These are phyloP conservation scores for Seriola rivoliana DNA, from an alignment of 2,113 vertebrate genomes.

Conservation along the genomic window DNA sequence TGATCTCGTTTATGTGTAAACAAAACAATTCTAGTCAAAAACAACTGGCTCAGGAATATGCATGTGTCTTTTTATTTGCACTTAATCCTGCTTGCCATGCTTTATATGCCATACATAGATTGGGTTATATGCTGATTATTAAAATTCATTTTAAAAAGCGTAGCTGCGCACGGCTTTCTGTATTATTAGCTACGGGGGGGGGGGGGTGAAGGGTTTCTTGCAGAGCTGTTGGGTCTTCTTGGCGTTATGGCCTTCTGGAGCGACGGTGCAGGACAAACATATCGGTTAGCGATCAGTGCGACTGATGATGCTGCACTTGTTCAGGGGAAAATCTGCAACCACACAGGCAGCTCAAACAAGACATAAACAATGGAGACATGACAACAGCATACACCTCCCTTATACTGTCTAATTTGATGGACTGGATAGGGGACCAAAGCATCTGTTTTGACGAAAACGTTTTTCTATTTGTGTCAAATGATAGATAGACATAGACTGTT, in stretches of 20 bases:
- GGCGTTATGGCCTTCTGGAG: slow-evolving; percentile 8
- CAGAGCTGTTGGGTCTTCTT: not conserved
- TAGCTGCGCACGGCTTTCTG: slow-evolving; percentile 4
- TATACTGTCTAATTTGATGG: slow-evolving; percentile 43
- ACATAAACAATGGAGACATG: slow-evolving; percentile 27
- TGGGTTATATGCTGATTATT: slow-evolving; percentile 29
- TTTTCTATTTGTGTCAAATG: slow-evolving; percentile 35
- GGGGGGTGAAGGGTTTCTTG: not conserved
- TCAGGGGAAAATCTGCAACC: slow-evolving; percentile 12
- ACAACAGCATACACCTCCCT: slow-evolving; percentile 19
- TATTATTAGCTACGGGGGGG: not conserved
- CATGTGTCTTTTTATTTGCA: slow-evolving; percentile 45
- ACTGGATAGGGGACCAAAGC: slow-evolving; percentile 29
- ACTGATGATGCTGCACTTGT: slow-evolving; percentile 10
- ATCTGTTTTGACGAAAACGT: slow-evolving; percentile 13
- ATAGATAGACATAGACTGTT: slow-evolving; percentile 21
- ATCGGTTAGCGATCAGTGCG: not conserved
- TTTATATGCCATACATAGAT: slow-evolving; percentile 20
- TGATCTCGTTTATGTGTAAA: slow-evolving; percentile 64
- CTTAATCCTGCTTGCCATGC: slow-evolving; percentile 31
- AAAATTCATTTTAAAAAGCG: slow-evolving; percentile 30
- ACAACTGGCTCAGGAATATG: slow-evolving; percentile 44
- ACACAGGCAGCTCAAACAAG: slow-evolving; percentile 22
- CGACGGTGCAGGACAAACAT: slow-evolving; percentile 5
- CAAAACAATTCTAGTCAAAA: slow-evolving; percentile 59